Conservation (phyloP, 2,113 vertebrate genomes). For the Tachysurus fulvidraco region DNA sequence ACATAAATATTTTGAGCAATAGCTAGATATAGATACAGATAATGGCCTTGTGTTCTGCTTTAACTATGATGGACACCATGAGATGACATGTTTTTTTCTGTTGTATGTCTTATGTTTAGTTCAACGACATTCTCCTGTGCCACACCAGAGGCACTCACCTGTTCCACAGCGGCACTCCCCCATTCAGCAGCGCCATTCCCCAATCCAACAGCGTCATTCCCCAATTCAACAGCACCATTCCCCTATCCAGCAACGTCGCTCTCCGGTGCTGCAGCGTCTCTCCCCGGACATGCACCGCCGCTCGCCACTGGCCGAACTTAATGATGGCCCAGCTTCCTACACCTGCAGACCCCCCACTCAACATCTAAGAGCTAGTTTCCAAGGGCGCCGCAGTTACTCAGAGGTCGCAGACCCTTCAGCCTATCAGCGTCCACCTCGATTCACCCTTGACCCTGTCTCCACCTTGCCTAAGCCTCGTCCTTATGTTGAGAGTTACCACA, state of each 20-base stretch:
- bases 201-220: slow-evolving; percentile 74
- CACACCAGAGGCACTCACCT: slow-evolving; percentile 76
- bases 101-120: slow-evolving; percentile 66
- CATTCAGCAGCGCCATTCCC: slow-evolving; percentile 84
- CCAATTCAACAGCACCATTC: slow-evolving; percentile 76
- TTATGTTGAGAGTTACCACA: slow-evolving; percentile 80
- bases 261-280: slow-evolving; percentile 79
- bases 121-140: slow-evolving; percentile 80
- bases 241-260: slow-evolving; percentile 80
- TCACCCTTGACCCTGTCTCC: slow-evolving; percentile 85
- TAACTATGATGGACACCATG: background rate
- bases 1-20: background rate
- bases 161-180: slow-evolving; percentile 84
- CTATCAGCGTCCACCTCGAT: slow-evolving; percentile 82
- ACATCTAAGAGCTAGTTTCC: slow-evolving; percentile 91
- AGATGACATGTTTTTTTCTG: background rate
- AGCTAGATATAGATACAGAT: background rate
- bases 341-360: slow-evolving; percentile 84
- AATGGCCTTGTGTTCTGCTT: background rate
- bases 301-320: slow-evolving; percentile 77
- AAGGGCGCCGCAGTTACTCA: slow-evolving; percentile 92
- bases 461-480: slow-evolving; percentile 90
- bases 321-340: slow-evolving; percentile 79
- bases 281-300: slow-evolving; percentile 79
- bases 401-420: slow-evolving; percentile 87